Conservation (phyloP, 2,888 invertebrate species). For the Dyspetes luteomarginatus region DNA sequence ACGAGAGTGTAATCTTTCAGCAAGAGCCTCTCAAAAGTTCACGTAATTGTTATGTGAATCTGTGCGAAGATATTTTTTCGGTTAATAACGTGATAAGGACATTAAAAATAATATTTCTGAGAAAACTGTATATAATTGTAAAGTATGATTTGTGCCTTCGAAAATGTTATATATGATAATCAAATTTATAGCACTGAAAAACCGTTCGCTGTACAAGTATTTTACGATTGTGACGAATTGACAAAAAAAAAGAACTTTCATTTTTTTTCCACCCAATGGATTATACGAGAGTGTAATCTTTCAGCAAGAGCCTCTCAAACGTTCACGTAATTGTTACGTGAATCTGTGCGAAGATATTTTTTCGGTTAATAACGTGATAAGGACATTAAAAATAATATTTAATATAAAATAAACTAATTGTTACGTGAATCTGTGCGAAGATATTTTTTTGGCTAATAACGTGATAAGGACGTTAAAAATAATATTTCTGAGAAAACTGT, state of each 20-base stretch:
- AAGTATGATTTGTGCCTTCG: no score
- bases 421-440: conserved; percentile 2
- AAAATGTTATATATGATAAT: no score
- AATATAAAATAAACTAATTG: no score
- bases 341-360: conserved; percentile 17
- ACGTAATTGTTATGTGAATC: conserved; percentile 12
- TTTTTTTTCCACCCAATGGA: no score
- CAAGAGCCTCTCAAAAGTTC: background rate
- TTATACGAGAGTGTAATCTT: background rate
- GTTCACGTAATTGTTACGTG: conserved; percentile 15
- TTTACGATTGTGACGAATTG: conserved; percentile 58
- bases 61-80: background rate
- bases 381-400: background rate
- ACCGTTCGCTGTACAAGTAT: conserved; percentile 50
- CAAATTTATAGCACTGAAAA: conserved; percentile 16
- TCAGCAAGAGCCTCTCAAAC: background rate
- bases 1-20: background rate
- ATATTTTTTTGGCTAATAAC: background rate
- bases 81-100: background rate
- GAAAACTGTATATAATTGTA: no score
- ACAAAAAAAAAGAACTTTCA: conserved; percentile 29
- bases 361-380: background rate
- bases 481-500: background rate
- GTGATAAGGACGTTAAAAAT: background rate
- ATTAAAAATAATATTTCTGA: background rate